Evolutionary conservation across 2,888 invertebrate genomes (phyloP), one percentile per base, ranked within the genome.

Genomic region (Nemapogon koenigi): DNA sequence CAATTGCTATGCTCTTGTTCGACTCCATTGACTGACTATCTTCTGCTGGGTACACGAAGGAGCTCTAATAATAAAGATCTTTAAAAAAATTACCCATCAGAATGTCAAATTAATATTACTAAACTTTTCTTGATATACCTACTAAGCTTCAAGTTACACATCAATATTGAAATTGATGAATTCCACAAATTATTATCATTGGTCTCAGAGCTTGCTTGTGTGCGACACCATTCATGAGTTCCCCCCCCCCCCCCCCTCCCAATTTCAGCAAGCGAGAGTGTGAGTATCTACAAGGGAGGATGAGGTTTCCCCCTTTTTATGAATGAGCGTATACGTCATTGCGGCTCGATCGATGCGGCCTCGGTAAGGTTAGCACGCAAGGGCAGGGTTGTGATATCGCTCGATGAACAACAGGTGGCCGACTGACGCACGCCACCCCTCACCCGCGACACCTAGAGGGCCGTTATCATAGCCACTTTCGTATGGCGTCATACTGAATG

Each of bases 261-360:
- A 29, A 16, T 53, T 53, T 50, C 49, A 47, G 55, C 52, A 54
- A 51, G 44, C 60, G 52, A 40, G 40, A 26, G 46, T 46, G 49
- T 53, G 43, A 42, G 27, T 27, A 39, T 19, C 31, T 17, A 15
- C 14, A 18, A 38, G 36, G 41, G 43, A 35, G 35, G 52, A 49
- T 50, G 47, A 52, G 60, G 51, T 39, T 52, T 52, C 67, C 58
- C 68, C 70, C 60, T 50, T 43, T 72, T 75, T 64, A 72, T 78
- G 76, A 78, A 78, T 78, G 76, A 63, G 72, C 72, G 51, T 62
- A 62, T 69, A 76, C 76, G 76, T 78, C 76, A 78, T 66, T 53
- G 53, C 13, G 49, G 58, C 72, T 75, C 68, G 76, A 78, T 59
- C 62, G 59, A 44, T 50, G 46, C 48, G 55, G 57, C 57, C 60